These are phyloP conservation scores for Agrochola lota DNA, from an alignment of 2,888 invertebrate genomes.

Conservation along the genomic window DNA sequence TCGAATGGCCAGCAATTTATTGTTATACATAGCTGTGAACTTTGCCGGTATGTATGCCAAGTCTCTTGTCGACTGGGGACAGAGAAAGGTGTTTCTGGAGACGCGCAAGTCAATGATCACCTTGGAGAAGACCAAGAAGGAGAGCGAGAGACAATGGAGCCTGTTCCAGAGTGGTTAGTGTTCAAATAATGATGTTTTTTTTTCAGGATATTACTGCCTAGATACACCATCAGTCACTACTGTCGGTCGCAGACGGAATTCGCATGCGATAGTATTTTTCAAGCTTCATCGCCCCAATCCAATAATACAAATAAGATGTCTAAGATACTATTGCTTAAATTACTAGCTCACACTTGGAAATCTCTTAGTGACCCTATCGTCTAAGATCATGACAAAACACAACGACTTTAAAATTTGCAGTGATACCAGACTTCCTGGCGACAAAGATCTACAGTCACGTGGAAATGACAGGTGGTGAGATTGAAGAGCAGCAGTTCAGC, in stretches of 20 bases:
- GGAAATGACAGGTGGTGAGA: slow-evolving; percentile 93
- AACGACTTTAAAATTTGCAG: slow-evolving; percentile 84
- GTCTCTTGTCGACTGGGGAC: slow-evolving; percentile 97
- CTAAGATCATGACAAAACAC: background rate
- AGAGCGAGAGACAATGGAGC: slow-evolving; percentile 97
- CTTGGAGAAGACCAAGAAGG: slow-evolving; percentile 95
- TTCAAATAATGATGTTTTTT: background rate
- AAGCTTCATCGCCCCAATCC: background rate
- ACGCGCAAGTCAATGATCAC: slow-evolving; percentile 98
- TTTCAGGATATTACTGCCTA: background rate
- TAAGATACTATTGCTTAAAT: background rate
- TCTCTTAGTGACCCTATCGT: too few species aligned
- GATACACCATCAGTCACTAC: background rate
- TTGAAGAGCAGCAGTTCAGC: slow-evolving; percentile 96
- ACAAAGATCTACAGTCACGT: slow-evolving; percentile 97
- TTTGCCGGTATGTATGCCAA: slow-evolving; percentile 98
- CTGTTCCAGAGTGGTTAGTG: slow-evolving; percentile 94
- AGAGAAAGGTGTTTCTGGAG: slow-evolving; percentile 97
- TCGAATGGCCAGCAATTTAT: slow-evolving; percentile 93
- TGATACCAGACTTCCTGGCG: slow-evolving; percentile 98
- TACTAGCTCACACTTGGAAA: background rate
- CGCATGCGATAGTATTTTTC: background rate
- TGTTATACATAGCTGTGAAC: slow-evolving; percentile 96
- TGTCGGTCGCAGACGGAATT: background rate
- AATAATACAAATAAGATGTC: background rate